Evolutionary conservation across 2,797 vertebrate species (phyloP), one percentile per base, ranked within the genome.

Genomic region (Propithecus perrieri): DNA sequence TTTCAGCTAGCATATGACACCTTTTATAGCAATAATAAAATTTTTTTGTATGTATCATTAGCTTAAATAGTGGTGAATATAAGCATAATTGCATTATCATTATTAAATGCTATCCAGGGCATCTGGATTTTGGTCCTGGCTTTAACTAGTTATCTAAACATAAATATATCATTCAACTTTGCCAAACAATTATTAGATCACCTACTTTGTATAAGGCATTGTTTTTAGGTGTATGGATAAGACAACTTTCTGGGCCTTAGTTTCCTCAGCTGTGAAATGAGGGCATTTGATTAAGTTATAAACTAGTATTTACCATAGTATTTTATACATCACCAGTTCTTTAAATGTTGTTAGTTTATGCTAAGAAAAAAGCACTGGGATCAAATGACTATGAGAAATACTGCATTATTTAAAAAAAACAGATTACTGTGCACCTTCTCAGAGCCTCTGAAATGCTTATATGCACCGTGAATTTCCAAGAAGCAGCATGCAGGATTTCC

Each of bases 21-120:
- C 71, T 92, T 96, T 91, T 80, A 93, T 8, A 75, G 53, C 15
- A 96, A 85, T 20, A 76, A 72, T 50, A 96, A 92, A 69, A 85
- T 5, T 7, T 89, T 89, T 6, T 26, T 92, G 10, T 67, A 76
- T 85, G 76, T 90, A 78, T 90, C 59, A 86, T 30, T 59, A 89
- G 18, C 5, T 88, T 95, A 90, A 92, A 55, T 12, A 97, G 24
- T 93, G 48, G 50, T 74, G n/a, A 90, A 85, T 69, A 63, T 67
- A 91, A 84, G 5, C 53, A 43, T 85, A 94, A 83, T 33, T 76
- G 17, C 10, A 74, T 84, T 74, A 92, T 57, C 59, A 87, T 81
- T 69, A 89, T 80, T 87, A 95, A 95, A 79, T 88, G 57, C 46
- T 89, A 72, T 15, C 91, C 26, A 80, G 61, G 28, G 71, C 17